Evolutionary conservation across 2,888 invertebrate species (phyloP), one percentile per base, ranked within the genome.

Genomic region (Zaprionus obscuricornis): DNA sequence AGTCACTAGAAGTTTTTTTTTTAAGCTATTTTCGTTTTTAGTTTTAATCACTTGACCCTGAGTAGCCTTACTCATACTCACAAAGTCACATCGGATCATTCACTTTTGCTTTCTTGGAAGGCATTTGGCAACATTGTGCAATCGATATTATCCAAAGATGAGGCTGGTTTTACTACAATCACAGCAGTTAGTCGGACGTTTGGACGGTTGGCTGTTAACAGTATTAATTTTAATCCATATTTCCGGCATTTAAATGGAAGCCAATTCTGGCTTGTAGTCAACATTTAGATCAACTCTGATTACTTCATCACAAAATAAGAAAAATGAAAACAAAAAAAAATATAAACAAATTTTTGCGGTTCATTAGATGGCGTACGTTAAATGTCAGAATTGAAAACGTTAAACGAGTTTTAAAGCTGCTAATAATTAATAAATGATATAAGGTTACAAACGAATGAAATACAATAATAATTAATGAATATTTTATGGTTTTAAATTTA

Each of bases 181-280:
- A 34, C 39, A 27, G 33, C 11, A 27, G 36, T 5, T n/a, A n/a
- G n/a, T n/a, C n/a, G n/a, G n/a, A n/a, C n/a, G n/a, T n/a, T n/a
- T n/a, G n/a, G n/a, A n/a, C n/a, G n/a, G n/a, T n/a, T 24, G 22
- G 20, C 18, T 16, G n/a, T 33, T 68, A 50, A 56, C 46, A 58
- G 69, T 63, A 64, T 72, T 66, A 39, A 62, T 62, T 59, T 20
- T 17, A n/a, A 13, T 3, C 8, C 13, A 37, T 43, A 54, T 78
- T 82, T 85, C 85, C 81, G 81, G 78, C 81, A 69, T 65, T 66
- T 65, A 66, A 73, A 73, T 74, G 43, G 64, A 62, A 59, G 60
- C 55, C 45, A 59, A 66, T 34, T 49, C 40, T 34, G 24, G 56
- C 51, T 52, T 55, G 20, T 62, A 65, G 39, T 40, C 47, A n/a